Evolutionary conservation across 2,888 invertebrate genomes (phyloP).

Genomic region (Microplitis deprimator): DNA sequence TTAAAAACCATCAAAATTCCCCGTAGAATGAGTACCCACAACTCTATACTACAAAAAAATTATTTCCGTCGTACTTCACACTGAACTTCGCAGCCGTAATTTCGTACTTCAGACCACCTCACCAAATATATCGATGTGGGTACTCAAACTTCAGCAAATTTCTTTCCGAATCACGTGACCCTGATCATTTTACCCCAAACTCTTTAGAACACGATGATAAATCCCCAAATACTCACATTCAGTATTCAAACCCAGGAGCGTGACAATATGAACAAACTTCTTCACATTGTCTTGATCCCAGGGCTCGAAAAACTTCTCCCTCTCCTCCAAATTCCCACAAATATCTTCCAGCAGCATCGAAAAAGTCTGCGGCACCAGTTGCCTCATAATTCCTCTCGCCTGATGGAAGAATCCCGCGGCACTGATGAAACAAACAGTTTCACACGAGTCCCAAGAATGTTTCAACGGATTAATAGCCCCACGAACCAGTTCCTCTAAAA

Average conservation of each 20-base stretch:
- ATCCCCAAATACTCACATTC: constrained; percentile 57
- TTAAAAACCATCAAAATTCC: background rate
- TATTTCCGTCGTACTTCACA: background rate
- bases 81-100: too few relatives aligned
- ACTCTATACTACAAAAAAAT: background rate
- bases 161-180: too few relatives aligned
- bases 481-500: constrained; percentile 66
- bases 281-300: constrained; percentile 58
- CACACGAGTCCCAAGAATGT: constrained; percentile 63
- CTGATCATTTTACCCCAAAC: too few relatives aligned
- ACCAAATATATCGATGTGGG: background rate
- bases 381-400: constrained; percentile 57
- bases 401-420: constrained; percentile 59
- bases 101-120: background rate
- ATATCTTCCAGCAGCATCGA: constrained; percentile 63
- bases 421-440: constrained; percentile 63
- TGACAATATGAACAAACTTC: constrained; percentile 62
- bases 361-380: constrained; percentile 63
- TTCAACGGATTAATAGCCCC: constrained; percentile 64
- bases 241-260: constrained; percentile 64
- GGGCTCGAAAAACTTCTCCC: constrained; percentile 62
- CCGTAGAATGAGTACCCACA: background rate
- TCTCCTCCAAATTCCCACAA: constrained; percentile 59
- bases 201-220: background rate
- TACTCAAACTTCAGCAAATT: background rate